Percentiles rank a stretch among this genome's conserved stretches.
phyloP scores from a whole-genome alignment of 1,140 invertebrate genomes.

The Dendroctonus ponderosae region DNA sequence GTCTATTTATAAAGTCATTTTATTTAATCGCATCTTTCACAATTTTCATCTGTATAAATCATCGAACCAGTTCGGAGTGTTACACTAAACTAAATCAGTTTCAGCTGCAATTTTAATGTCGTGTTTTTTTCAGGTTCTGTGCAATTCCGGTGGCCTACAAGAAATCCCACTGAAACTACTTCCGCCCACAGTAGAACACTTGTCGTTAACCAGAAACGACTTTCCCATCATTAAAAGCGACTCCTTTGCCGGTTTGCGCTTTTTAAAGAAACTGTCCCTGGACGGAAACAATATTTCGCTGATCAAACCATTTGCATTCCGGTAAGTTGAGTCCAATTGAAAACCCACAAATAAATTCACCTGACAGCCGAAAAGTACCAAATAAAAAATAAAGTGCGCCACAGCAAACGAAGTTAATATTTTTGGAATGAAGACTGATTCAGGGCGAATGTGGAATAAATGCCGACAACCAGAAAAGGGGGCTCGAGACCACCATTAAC shows the following conservation, averaged over 20 bases:
- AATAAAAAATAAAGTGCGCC: not conserved
- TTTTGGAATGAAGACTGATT: too few species aligned
- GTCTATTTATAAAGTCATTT: constrained; percentile 15
- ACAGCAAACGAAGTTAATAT: not conserved
- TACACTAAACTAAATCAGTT: too few species aligned
- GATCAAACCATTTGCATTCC: constrained; percentile 78
- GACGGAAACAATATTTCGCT: constrained; percentile 78
- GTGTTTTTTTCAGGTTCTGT: constrained; percentile 67
- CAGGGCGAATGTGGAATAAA: too few species aligned
- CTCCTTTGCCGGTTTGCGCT: constrained; percentile 70
- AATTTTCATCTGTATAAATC: too few species aligned
- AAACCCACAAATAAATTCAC: not conserved
- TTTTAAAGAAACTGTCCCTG: constrained; percentile 69
- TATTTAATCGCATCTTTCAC: constrained; percentile 8
- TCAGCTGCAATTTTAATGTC: too few species aligned
- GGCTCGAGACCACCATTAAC: too few species aligned
- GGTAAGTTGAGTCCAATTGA: constrained; percentile 9
- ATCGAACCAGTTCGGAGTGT: too few species aligned
- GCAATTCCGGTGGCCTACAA: constrained; percentile 76
- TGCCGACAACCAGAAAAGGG: too few species aligned
- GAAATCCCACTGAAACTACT: constrained; percentile 72
- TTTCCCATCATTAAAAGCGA: constrained; percentile 74
- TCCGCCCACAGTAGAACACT: constrained; percentile 71
- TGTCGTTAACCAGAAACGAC: constrained; percentile 78
- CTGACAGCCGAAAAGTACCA: not conserved